Evolutionary conservation across 2,888 invertebrate species (phyloP).

Genomic region (Apomyelois bistriatella): DNA sequence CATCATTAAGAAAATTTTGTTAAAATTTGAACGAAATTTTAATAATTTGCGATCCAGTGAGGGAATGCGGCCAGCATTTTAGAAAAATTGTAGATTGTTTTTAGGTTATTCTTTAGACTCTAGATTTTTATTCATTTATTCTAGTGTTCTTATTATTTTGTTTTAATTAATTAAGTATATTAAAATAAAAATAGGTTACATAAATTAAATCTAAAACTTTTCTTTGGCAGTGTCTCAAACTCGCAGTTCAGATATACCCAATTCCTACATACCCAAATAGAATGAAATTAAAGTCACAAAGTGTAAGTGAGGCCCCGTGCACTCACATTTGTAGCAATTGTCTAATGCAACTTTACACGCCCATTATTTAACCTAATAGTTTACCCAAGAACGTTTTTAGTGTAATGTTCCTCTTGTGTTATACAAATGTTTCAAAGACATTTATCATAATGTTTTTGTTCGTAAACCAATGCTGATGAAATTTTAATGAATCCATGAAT

Average conservation of each 20-base stretch:
- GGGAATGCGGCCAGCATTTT: no score
- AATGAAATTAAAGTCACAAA: background rate
- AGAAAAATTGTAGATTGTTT: no score
- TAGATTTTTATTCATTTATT: no score
- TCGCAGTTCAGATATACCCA: background rate
- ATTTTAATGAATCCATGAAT: no score
- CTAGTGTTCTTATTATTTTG: no score
- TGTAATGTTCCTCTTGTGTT: conserved; percentile 1
- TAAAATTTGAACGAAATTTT: no score
- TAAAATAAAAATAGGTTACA: no score
- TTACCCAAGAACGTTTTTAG: conserved; percentile 9
- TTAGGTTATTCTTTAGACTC: no score
- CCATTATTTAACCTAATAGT: conserved; percentile 12
- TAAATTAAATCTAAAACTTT: background rate
- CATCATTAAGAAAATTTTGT: no score
- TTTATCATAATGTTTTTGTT: background rate
- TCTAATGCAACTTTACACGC: conserved; percentile 10
- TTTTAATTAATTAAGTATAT: no score
- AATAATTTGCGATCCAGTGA: no score
- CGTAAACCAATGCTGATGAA: background rate
- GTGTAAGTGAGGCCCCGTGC: background rate
- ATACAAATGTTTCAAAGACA: background rate
- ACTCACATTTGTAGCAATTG: conserved; percentile 10
- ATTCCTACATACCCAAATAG: background rate
- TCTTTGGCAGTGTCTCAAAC: background rate